These are phyloP conservation scores for Drosophila anceps DNA, from an alignment of 2,888 invertebrate species.

Conservation along the genomic window DNA sequence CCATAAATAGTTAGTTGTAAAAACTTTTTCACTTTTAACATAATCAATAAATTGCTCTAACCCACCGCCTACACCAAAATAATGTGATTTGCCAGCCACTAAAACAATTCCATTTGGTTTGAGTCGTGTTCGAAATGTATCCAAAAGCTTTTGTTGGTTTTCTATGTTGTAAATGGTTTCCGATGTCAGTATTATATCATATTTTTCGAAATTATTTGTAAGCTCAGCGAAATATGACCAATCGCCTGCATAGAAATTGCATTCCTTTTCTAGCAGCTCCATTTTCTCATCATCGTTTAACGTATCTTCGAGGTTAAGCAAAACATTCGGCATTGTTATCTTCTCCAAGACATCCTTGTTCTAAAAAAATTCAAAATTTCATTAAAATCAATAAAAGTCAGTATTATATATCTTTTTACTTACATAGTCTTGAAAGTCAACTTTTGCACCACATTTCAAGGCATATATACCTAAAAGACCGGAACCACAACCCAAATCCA, in stretches of 20 bases:
- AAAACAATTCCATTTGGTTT: conserved; percentile 88
- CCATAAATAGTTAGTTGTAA: conserved; percentile 88
- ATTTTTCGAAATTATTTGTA: conserved; percentile 86
- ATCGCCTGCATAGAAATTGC: conserved; percentile 90
- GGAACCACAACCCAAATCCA: conserved; percentile 97
- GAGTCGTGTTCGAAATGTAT: conserved; percentile 88
- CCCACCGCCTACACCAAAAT: conserved; percentile 98
- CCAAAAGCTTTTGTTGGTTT: conserved; percentile 91
- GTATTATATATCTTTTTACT: conserved; percentile 77
- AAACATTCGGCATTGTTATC: conserved; percentile 93
- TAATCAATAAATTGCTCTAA: conserved; percentile 90
- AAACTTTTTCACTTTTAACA: conserved; percentile 86
- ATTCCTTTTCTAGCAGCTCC: conserved; percentile 29
- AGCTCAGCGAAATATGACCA: conserved; percentile 88
- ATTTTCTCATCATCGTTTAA: conserved; percentile 49
- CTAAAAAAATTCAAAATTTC: conserved; percentile 86
- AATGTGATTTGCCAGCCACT: conserved; percentile 95
- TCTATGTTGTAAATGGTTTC: conserved; percentile 96
- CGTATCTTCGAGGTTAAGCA: conserved; percentile 86
- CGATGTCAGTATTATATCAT: conserved; percentile 94
- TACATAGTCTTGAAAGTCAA: conserved; percentile 98
- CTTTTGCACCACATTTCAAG: conserved; percentile 88
- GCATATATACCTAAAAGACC: conserved; percentile 95
- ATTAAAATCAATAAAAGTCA: neutral
- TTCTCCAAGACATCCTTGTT: conserved; percentile 93